Base-by-base conservation (phyloP, 2,113 vertebrate species). In the Notarius quadriscutis region DNA sequence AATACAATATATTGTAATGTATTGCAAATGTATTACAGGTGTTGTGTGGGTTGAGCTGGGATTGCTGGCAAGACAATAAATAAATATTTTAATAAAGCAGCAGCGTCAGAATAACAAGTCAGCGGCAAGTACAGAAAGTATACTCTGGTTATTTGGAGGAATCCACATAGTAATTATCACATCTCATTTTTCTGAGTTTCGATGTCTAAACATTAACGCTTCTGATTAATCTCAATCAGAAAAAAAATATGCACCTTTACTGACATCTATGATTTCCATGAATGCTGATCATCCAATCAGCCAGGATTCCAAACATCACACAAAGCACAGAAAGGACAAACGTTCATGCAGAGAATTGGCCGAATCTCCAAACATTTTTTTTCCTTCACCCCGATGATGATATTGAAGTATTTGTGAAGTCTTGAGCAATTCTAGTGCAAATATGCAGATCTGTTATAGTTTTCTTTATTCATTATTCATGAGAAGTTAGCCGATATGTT, bases 21-120 rank as follows among this genome's bases (percentile, higher is more conserved):
- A 27, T 79, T 17, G 7, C 2, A 7, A 5, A 27, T 79, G 1
- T 55, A 55, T 79, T 79, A 27, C 77, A 80, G 55, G 25, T 41
- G 55, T 2, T 2, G 57, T 60, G 79, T 27, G 75, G 81, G 12
- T 18, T 51, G 30, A 58, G 83, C 63, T 77, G 34, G 10, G 78
- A 85, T 48, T 30, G 27, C 27, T 87, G 9, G 48, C 65, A 15
- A n/a, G 65, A 60, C 8, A 53, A 82, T 30, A 84, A 84, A 53
- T 27, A 69, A 69, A 27, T 65, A 53, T 30, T 11, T 18, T 72
- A 75, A 51, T 8, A 41, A 75, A 11, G 51, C 4, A 87, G 58
- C 18, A 87, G 62, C 9, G 27, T 78, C 22, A 50, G 84, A 22
- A 48, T 48, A 63, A 62, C 14, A 8, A 50, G 50, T 72, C 20